Percentiles rank a stretch among this genome's conserved stretches.
Evolutionary conservation across 2,797 vertebrate genomes (phyloP).

Genomic region (Semaprochilodus insignis): DNA sequence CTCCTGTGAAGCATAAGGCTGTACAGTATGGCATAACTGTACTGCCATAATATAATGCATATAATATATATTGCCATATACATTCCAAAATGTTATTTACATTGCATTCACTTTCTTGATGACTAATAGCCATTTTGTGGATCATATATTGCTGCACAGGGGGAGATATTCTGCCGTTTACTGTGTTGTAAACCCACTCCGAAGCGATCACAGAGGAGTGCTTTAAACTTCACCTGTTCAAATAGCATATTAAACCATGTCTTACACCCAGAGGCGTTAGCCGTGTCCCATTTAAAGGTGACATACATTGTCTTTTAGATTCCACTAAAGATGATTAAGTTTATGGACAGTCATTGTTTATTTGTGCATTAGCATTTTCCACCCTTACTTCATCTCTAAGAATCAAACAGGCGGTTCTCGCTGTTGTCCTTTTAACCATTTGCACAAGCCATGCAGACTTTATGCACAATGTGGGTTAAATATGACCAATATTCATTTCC

Average conservation of each 20-base stretch:
- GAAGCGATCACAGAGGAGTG: slow-evolving; percentile 4
- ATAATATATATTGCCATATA: not conserved
- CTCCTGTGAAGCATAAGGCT: slow-evolving; percentile 27
- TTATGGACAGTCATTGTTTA: too few species aligned
- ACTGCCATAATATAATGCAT: not conserved
- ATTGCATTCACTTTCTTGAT: slow-evolving; percentile 1
- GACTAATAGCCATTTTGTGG: not conserved
- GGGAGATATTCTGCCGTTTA: not conserved
- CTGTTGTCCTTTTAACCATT: too few species aligned
- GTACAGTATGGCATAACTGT: not conserved
- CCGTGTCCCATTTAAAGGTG: too few species aligned
- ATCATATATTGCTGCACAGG: not conserved
- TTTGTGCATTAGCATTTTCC: too few species aligned
- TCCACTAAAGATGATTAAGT: too few species aligned
- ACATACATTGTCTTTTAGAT: too few species aligned
- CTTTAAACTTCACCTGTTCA: slow-evolving; percentile 18
- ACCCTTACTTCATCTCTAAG: too few species aligned
- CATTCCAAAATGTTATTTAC: not conserved
- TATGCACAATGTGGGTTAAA: too few species aligned
- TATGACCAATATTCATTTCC: too few species aligned
- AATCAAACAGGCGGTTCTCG: too few species aligned
- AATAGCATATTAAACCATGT: not conserved
- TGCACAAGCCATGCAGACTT: too few species aligned
- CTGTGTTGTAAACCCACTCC: not conserved
- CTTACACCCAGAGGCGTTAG: too few species aligned